Percentiles rank a stretch among this genome's conserved stretches.
Conservation (phyloP, 2,797 vertebrate species). For the Phoeniculus purpureus region DNA sequence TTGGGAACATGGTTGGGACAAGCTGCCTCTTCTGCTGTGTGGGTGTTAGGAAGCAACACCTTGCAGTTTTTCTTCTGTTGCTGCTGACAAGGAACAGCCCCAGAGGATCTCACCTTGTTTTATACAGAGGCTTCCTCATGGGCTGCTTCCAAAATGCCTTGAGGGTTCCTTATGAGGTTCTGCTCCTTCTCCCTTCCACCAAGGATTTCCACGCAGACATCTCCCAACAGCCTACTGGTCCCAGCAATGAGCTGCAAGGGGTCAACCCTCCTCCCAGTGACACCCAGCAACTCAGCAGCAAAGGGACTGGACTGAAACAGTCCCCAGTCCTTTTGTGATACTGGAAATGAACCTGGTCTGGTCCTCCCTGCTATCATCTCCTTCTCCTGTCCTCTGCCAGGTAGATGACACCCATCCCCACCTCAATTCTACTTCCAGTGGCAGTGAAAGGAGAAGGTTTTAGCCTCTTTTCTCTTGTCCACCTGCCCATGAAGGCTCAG, state of each 20-base stretch:
- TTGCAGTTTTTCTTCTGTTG: not conserved
- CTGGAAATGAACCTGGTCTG: not conserved
- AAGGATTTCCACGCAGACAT: not conserved
- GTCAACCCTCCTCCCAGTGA: not conserved
- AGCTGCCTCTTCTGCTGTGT: not conserved
- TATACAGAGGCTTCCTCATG: not conserved
- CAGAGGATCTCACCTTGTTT: not conserved
- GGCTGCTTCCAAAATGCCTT: not conserved
- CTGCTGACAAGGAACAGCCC: not conserved
- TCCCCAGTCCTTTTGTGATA: not conserved
- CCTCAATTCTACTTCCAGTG: not conserved
- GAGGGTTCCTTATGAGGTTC: too few species aligned
- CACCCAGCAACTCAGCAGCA: not conserved
- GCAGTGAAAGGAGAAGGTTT: accelerated
- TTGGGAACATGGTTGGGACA: not conserved
- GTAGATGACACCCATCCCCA: not conserved
- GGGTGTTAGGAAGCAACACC: not conserved
- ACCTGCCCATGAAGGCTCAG: not conserved
- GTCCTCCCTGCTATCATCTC: accelerated
- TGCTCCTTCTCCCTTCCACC: not conserved
- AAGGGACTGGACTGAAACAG: not conserved
- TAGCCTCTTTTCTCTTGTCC: not conserved
- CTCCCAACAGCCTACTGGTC: not conserved
- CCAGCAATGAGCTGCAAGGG: not conserved
- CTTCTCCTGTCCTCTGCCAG: not conserved